Evolutionary conservation across 2,113 vertebrate genomes (phyloP), one percentile per base, ranked within the genome.

Genomic region (Leucopsar rothschildi): DNA sequence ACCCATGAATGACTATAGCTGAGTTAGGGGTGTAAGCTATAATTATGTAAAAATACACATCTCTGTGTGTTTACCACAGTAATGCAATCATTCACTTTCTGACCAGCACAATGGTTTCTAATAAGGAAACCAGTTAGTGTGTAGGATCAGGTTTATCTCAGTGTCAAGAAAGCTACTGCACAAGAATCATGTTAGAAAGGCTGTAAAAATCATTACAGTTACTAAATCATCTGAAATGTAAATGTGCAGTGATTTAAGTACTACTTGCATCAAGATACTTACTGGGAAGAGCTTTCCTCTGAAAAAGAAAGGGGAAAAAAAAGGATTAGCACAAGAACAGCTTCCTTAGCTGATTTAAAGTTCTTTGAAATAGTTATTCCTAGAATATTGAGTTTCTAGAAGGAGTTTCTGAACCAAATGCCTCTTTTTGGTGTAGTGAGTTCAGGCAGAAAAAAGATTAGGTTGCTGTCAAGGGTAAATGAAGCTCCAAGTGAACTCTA

Each of bases 271-370:
- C 49, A 91, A 44, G 90, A 92, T 97, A 98, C 98, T 98, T 98
- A 98, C 98, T 97, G 96, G 55, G 97, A 97, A 81, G 98, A 95
- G 35, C 91, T 94, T 97, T 96, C 93, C 93, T 97, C 98, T 98
- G 86, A 31, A 88, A 82, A 76, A 76, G 4, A 40, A 40, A 78
- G 33, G 33, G 71, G 45, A 39, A 37, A n/a, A 44, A 77, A 78
- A 39, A 40, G 1, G n/a, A 64, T 97, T 94, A 97, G 39, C 49
- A 82, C 28, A 88, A 21, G 50, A 93, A 35, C 10, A 61, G 19
- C 87, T 71, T 86, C 39, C 39, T 66, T 39, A 93, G 27, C 40
- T 47, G 63, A 55, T 93, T 66, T 82, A 68, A 52, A 73, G 49
- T 39, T 68, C 5, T 86, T 49, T 79, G 56, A 71, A 78, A 61